Base-by-base conservation (phyloP, 2,797 vertebrate genomes). In the Enteromius radiatus region DNA sequence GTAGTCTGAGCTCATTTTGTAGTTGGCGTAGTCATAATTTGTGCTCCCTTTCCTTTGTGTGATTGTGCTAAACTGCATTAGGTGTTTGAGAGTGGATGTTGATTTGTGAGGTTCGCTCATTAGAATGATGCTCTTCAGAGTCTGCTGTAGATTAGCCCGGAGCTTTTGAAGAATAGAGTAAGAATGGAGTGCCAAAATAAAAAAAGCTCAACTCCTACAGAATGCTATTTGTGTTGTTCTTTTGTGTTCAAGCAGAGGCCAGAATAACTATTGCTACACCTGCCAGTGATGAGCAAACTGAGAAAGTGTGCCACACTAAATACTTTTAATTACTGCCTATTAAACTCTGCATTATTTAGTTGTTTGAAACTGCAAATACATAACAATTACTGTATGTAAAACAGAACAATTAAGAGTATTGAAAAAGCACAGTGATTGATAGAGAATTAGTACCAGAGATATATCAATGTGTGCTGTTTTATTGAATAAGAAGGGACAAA, bases 241-340 rank as follows among this genome's bases (percentile, higher is more conserved):
- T 33, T 65, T 71, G 49, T 75, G 33, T 75, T 52, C 33, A 26
- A 7, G 23, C 41, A 19, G 49, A 17, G 43, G 65, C 33, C 11
- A 79, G 68, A 79, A 68, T 79, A 79, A 41, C 73, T 59, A 75
- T 26, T 75, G 52, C 52, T 38, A 56, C 73, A 75, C 33, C 52
- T 59, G 33, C 73, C 8, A 41, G 17, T 75, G 52, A 56, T 56
- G 73, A 38, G 31, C 52, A 23, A 36, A 23, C 49, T 38, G 31
- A 75, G 49, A 56, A 74, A 75, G 52, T 56, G 33, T 75, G 73
- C 33, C 7, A 1, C 7, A 14, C 14, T 75, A 56, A 56, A 56
- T 56, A 23, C 12, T 5, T 1, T 14, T 67, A 38, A 52, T 73
- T 15, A 73, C 47, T 52, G 70, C 31, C 11, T 21, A 33, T 73